Base-by-base conservation (phyloP, 2,797 vertebrate genomes). In the Cirrhinus mrigala region DNA sequence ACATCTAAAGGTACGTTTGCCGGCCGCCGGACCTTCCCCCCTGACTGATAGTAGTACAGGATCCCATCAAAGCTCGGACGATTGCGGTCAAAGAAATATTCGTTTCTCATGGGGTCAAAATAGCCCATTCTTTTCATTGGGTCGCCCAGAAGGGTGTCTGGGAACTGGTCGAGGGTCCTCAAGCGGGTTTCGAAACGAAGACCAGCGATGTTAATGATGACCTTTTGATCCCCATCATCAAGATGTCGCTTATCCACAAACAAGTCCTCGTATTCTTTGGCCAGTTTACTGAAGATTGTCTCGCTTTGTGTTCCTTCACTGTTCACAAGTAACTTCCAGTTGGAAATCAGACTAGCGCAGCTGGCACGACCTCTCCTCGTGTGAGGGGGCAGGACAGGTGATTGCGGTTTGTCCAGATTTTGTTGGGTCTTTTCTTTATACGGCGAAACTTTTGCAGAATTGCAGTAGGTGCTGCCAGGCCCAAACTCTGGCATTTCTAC, bases 71-170 rank as follows among this genome's bases (percentile, higher is more conserved):
- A 99, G 91, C 98, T 99, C 22, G 98, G 98, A 82, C 98, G 94
- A 90, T 99, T 98, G 76, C 98, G 94, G 83, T 99, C 98, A 70
- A 99, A 99, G 92, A 99, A 99, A 87, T 99, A 99, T 20, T 99
- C 97, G 0, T 99, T 99, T 90, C 98, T 97, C 97, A 99, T 98
- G 48, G 98, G 97, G 92, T 99, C 98, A 27, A 99, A 99, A 93
- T 97, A 99, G 20, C 95, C 94, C 95, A 97, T 96, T 91, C 98
- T 96, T 93, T 99, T 99, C 2, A 94, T 92, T 0, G 96, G 94
- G 86, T 99, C 96, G 70, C 98, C 98, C 0, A 99, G 92, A 16
- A 99, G 94, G 1, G 98, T 99, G 12, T 99, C 97, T 0, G 98
- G 97, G 90, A 99, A 99, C 91, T 98, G 97, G 90, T 94, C 94